Conservation (phyloP, 2,888 invertebrate genomes). For the Ctena decussata region DNA sequence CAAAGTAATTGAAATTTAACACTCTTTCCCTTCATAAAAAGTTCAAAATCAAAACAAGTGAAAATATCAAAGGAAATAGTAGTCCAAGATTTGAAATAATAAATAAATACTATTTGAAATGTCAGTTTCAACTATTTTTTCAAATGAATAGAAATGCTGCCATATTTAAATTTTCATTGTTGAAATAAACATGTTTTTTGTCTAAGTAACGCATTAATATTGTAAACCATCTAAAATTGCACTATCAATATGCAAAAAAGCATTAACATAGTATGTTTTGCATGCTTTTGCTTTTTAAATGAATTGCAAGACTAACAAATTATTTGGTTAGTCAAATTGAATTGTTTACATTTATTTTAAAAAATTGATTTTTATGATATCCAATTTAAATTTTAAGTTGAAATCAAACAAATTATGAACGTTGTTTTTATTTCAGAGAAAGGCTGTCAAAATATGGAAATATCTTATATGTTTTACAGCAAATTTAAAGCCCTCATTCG, state of each 20-base stretch:
- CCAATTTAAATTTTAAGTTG: too few relatives aligned
- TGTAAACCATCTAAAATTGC: background rate
- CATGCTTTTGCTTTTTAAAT: background rate
- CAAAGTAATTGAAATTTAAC: too few relatives aligned
- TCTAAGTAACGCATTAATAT: background rate
- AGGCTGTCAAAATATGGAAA: too few relatives aligned
- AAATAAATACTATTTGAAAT: background rate
- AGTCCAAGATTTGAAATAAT: background rate
- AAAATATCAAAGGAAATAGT: too few relatives aligned
- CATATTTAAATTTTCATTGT: background rate
- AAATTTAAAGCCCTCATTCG: background rate
- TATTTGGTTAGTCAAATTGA: background rate
- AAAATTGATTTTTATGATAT: too few relatives aligned
- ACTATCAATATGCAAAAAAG: background rate
- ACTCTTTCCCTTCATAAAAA: too few relatives aligned
- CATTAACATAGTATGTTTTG: background rate
- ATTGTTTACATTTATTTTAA: background rate
- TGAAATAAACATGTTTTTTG: background rate
- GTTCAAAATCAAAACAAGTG: too few relatives aligned
- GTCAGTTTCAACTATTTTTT: background rate
- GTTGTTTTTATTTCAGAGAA: too few relatives aligned
- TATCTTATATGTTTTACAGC: background rate
- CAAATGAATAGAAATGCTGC: background rate
- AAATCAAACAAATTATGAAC: too few relatives aligned
- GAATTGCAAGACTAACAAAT: background rate